A percentile compares a stretch with the other conserved stretches of the same genome.
phyloP scores from a whole-genome alignment of 2,113 vertebrate genomes.

The Hippocampus abdominalis region DNA sequence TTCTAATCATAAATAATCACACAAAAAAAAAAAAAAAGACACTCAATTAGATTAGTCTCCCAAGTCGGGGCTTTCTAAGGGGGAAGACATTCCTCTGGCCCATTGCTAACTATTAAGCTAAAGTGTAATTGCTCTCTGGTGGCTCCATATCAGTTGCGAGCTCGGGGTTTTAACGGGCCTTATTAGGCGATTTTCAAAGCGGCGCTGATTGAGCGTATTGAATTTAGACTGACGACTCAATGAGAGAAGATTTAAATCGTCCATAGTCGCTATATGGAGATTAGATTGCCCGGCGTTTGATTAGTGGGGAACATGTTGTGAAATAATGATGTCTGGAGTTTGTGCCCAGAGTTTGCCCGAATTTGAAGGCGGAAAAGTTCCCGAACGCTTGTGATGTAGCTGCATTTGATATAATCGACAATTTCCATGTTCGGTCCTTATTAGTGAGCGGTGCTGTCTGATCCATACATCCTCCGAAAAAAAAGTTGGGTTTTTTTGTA shows the following conservation, averaged over 20 bases:
- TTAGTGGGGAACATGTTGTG: conserved; percentile 51
- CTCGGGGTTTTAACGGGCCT: conserved; percentile 71
- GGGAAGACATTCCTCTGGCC: conserved; percentile 65
- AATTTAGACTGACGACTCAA: conserved; percentile 46
- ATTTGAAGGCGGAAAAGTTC: conserved; percentile 4
- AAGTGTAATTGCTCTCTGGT: conserved; percentile 79
- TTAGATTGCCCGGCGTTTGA: conserved; percentile 53
- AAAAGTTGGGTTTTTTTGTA: not conserved
- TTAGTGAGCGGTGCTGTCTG: not conserved
- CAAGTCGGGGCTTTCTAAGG: conserved; percentile 67
- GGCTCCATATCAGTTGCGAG: conserved; percentile 73
- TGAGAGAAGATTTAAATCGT: conserved; percentile 57
- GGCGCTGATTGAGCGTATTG: conserved; percentile 44
- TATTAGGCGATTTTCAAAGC: conserved; percentile 68
- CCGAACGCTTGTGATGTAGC: conserved; percentile 3
- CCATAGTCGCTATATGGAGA: conserved; percentile 42
- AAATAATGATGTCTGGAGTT: conserved; percentile 61
- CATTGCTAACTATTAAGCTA: conserved; percentile 74
- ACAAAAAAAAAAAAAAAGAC: conserved; percentile 71
- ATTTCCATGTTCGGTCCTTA: conserved; percentile 11
- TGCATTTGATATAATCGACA: conserved; percentile 26
- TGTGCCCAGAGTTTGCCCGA: conserved; percentile 20
- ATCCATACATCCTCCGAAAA: not conserved
- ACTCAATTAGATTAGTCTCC: conserved; percentile 76
- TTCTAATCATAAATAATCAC: conserved; percentile 79